phyloP scores from a whole-genome alignment of 2,888 invertebrate species.

The Eristalis intricaria region DNA sequence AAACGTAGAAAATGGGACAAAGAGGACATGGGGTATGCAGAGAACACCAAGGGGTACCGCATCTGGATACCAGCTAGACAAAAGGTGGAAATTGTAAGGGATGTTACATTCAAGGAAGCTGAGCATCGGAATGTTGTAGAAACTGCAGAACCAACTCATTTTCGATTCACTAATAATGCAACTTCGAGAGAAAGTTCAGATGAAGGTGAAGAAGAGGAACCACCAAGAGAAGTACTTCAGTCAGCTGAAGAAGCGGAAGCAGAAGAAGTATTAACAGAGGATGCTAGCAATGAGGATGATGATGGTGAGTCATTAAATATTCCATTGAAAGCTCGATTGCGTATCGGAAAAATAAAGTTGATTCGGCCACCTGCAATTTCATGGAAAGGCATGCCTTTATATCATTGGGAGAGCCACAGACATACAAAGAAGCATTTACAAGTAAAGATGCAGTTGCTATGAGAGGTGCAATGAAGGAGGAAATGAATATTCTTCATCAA shows the following conservation, averaged over 20 bases:
- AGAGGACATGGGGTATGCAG: slow-evolving; percentile 76
- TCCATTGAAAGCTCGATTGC: neutral
- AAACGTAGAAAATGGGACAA: slow-evolving; percentile 74
- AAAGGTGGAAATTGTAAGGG: slow-evolving; percentile 24
- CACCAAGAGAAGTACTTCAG: neutral
- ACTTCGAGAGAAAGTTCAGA: neutral
- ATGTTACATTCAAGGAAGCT: slow-evolving; percentile 19
- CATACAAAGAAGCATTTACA: slow-evolving; percentile 60
- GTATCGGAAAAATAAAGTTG: neutral
- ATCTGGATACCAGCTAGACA: slow-evolving; percentile 35
- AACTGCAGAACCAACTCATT: neutral
- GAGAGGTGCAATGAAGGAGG: slow-evolving; percentile 34
- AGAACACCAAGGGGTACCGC: slow-evolving; percentile 73
- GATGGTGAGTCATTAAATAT: neutral
- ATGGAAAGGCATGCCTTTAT: slow-evolving; percentile 3
- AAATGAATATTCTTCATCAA: slow-evolving; percentile 44
- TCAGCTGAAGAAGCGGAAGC: neutral
- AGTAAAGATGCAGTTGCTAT: neutral
- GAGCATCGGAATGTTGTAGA: neutral
- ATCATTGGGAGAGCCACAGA: slow-evolving; percentile 45
- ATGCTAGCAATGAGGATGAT: neutral
- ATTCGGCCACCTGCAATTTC: neutral
- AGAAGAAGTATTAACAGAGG: neutral
- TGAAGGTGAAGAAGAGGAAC: neutral
- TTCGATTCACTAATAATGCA: neutral